A percentile compares a stretch with the other conserved stretches of the same genome.
phyloP scores from a whole-genome alignment of 2,888 invertebrate species.

The Strigamia transsilvanica region DNA sequence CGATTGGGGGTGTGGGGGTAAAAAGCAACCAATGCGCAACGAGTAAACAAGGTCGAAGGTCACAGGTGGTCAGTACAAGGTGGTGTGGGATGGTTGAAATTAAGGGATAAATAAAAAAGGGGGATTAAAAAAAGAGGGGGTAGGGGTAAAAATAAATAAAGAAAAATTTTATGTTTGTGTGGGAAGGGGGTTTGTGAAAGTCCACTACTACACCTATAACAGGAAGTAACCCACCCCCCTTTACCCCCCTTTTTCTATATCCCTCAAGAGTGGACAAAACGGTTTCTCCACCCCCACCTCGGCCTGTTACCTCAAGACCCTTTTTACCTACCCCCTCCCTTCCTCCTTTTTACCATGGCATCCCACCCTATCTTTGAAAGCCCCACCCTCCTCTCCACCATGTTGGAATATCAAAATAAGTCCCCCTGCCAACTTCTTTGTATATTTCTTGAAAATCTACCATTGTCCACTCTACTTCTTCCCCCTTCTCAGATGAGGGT shows the following conservation, averaged over 20 bases:
- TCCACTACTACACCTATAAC: constrained; percentile 19
- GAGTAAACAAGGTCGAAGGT: constrained; percentile 43
- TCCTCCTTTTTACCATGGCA: background rate
- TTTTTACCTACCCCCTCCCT: background rate
- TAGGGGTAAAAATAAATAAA: constrained; percentile 37
- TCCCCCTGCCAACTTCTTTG: constrained; percentile 41
- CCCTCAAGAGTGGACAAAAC: constrained; percentile 26
- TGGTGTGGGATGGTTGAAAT: background rate
- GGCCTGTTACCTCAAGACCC: constrained; percentile 38
- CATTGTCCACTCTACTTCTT: constrained; percentile 1
- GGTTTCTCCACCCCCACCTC: constrained; percentile 40
- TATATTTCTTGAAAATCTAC: constrained; percentile 47
- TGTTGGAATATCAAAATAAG: constrained; percentile 44
- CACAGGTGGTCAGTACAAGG: constrained; percentile 3
- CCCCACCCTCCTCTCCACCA: constrained; percentile 14
- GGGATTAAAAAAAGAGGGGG: background rate
- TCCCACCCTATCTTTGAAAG: background rate
- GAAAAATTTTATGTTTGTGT: background rate
- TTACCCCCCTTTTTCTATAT: background rate
- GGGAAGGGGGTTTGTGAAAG: constrained; percentile 28
- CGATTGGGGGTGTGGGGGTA: background rate
- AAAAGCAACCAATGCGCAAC: background rate
- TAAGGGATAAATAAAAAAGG: background rate
- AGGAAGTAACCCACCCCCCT: background rate
- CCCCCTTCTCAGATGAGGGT: constrained; percentile 19